These are phyloP conservation scores for Trachelipus rathkii DNA, from an alignment of 1,140 invertebrate species.

Conservation along the genomic window DNA sequence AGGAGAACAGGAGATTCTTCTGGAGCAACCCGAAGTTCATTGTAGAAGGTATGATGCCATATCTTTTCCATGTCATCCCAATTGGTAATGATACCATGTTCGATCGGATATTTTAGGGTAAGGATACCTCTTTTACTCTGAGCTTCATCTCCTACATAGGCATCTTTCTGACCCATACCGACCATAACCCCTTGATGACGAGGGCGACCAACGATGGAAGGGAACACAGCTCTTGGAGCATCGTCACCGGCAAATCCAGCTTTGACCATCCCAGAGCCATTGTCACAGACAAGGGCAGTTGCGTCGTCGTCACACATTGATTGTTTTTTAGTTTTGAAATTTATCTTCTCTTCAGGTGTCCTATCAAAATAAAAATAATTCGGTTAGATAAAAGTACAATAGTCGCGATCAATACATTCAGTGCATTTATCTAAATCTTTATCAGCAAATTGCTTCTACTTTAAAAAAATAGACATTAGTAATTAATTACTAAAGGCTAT, in stretches of 20 bases:
- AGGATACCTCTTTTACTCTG: slow-evolving; percentile 91
- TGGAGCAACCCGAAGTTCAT: slow-evolving; percentile 89
- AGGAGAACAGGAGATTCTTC: slow-evolving; percentile 87
- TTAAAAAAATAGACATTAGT: no score
- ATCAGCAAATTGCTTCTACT: no score
- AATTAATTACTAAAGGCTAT: no score
- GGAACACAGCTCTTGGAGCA: slow-evolving; percentile 21
- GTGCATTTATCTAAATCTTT: no score
- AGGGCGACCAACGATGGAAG: slow-evolving; percentile 23
- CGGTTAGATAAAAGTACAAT: no score
- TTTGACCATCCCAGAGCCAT: slow-evolving; percentile 31
- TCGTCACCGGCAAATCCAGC: slow-evolving; percentile 23
- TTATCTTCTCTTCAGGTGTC: no score
- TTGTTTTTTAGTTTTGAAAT: not conserved
- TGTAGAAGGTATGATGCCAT: slow-evolving; percentile 94
- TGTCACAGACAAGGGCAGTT: slow-evolving; percentile 35
- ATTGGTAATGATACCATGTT: slow-evolving; percentile 92
- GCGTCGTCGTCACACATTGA: slow-evolving; percentile 63
- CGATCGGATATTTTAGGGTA: slow-evolving; percentile 87
- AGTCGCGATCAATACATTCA: no score
- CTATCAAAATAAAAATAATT: no score
- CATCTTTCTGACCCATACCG: slow-evolving; percentile 83
- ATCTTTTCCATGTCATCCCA: slow-evolving; percentile 97
- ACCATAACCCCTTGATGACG: slow-evolving; percentile 69
- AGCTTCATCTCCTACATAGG: slow-evolving; percentile 94